These are phyloP conservation scores for Syngnathus rostellatus DNA, from an alignment of 2,797 vertebrate genomes.

Conservation along the genomic window DNA sequence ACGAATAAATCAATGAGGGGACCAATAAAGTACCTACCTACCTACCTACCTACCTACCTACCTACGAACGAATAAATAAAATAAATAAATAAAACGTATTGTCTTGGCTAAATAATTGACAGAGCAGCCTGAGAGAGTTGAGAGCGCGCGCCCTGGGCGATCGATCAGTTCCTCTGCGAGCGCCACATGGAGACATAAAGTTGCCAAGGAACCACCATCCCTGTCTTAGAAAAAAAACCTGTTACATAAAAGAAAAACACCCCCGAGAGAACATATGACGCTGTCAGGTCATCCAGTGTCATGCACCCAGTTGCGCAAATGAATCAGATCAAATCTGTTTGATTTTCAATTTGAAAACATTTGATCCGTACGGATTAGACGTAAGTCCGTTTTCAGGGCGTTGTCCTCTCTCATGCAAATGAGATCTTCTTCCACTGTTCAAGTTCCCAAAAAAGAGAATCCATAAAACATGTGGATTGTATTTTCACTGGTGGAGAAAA, in stretches of 20 bases:
- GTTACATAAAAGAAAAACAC: constrained; percentile 11
- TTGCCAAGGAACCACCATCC: constrained; percentile 44
- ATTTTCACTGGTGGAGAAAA: background rate
- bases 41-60: constrained; percentile 9
- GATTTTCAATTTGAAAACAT: background rate
- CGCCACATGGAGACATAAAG: constrained; percentile 50
- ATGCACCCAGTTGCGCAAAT: background rate
- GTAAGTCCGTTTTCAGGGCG: background rate
- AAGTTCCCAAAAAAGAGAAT: background rate
- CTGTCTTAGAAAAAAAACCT: constrained; percentile 25
- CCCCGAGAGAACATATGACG: constrained; percentile 5
- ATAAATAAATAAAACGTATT: constrained; percentile 21
- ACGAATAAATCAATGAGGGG: background rate
- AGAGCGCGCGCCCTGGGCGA: constrained; percentile 46
- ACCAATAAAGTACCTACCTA: too few species aligned
- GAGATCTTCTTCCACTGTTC: background rate
- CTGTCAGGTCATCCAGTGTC: background rate
- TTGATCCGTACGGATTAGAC: background rate
- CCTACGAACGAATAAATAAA: constrained; percentile 15
- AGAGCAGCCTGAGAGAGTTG: constrained; percentile 38
- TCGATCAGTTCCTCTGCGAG: constrained; percentile 41
- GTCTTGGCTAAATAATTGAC: constrained; percentile 64
- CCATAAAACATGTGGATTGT: background rate
- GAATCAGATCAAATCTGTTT: background rate
- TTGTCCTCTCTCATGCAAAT: background rate